Conservation (phyloP, 2,888 invertebrate genomes). For the Synanthedon myopaeformis region DNA sequence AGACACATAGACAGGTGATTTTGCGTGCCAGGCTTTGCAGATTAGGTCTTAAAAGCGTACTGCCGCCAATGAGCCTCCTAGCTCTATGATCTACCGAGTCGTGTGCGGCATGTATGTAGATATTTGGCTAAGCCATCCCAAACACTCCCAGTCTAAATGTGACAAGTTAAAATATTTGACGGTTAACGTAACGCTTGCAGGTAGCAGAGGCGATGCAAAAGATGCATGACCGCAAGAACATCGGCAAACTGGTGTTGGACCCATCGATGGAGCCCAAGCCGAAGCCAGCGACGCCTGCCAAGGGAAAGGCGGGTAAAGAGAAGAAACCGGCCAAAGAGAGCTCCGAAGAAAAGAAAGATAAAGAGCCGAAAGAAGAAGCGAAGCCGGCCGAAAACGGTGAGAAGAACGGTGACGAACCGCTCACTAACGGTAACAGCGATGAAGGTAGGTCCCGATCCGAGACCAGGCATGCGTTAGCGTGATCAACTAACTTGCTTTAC, state of each 20-base stretch:
- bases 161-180: not conserved
- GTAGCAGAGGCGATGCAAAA: conserved; percentile 92
- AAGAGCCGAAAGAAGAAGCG: conserved; percentile 62
- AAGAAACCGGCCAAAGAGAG: conserved; percentile 74
- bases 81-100: too few species aligned
- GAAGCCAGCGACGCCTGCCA: conserved; percentile 82
- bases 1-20: too few species aligned
- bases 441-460: conserved; percentile 54
- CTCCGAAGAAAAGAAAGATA: conserved; percentile 77
- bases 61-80: too few species aligned
- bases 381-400: conserved; percentile 54
- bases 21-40: too few species aligned
- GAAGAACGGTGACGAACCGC: conserved; percentile 63
- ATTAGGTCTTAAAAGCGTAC: too few species aligned
- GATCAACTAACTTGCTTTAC: conserved; percentile 13
- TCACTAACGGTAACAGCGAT: conserved; percentile 68
- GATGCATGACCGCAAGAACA: conserved; percentile 92
- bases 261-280: conserved; percentile 84
- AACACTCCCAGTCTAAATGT: too few species aligned
- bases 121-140: too few species aligned
- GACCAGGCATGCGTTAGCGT: conserved; percentile 45
- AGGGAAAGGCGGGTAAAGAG: conserved; percentile 78
- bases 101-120: too few species aligned
- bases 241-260: conserved; percentile 88
- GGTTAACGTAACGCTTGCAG: conserved; percentile 34